Evolutionary conservation across 2,113 vertebrate genomes (phyloP), one percentile per base, ranked within the genome.

Genomic region (Taxidea taxus): DNA sequence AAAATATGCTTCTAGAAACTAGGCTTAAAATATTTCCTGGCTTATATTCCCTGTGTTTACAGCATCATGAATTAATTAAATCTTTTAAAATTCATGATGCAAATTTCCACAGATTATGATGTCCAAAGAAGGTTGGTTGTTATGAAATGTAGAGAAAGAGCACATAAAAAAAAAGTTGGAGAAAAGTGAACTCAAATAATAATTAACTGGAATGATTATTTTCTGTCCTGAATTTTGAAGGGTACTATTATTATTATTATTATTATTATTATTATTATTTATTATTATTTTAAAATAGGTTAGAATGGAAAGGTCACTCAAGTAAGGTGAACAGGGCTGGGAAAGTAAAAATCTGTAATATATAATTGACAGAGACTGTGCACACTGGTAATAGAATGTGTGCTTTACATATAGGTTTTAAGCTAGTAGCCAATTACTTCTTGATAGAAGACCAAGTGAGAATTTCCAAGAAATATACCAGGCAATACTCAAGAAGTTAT

Each of bases 311-410:
- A 94, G n/a, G 9, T 44, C n/a, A 91, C 8, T 4, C 44, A 44
- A 42, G 0, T 88, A n/a, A 75, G 9, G 4, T 4, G 4, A 58
- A 70, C 9, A 56, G 11, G 3, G 6, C 34, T 51, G 44, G 29
- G 4, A 78, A 64, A 8, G 10, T 34, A 13, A 85, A 91, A 56
- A 37, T 21, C 3, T 85, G 0, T 31, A 86, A 49, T 20, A 31
- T 9, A 86, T 0, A 74, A 7, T 39, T 94, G 62, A 74, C 74
- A 98, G 88, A 95, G 95, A 95, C 66, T 82, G 68, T 64, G 11
- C 25, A 25, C 23, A 37, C 3, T 77, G 34, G 8, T 42, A 70
- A 25, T 29, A 20, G 83, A 60, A 83, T 62, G 39, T 11, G 3
- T 64, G 9, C 13, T 74, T 94, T 51, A 58, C 25, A 3, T 47